phyloP scores from a whole-genome alignment of 2,888 invertebrate genomes.

The Ormia ochracea region DNA sequence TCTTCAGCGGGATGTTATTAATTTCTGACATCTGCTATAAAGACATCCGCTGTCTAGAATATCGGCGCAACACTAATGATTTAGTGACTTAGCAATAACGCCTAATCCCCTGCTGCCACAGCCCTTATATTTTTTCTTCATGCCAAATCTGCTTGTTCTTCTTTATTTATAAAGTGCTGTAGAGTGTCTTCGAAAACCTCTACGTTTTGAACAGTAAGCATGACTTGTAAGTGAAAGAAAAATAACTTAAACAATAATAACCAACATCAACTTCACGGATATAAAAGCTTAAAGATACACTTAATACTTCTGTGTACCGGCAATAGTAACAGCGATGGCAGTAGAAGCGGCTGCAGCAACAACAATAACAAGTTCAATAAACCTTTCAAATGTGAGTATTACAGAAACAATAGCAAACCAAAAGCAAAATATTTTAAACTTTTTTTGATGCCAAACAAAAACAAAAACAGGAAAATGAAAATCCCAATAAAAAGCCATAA shows the following conservation, averaged over 20 bases:
- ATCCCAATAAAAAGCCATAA: neutral
- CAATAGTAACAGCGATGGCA: conserved; percentile 18
- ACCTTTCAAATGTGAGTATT: conserved; percentile 24
- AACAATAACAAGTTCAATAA: conserved; percentile 38
- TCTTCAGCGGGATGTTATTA: too few species aligned
- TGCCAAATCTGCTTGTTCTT: neutral
- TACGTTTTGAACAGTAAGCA: conserved; percentile 1
- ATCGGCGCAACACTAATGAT: too few species aligned
- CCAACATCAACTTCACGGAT: conserved; percentile 32
- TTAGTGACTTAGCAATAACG: too few species aligned
- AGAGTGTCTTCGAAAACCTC: neutral
- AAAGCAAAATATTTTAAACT: conserved; percentile 41
- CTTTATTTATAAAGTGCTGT: neutral
- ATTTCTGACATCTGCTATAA: too few species aligned
- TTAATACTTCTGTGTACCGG: neutral
- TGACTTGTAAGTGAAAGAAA: neutral
- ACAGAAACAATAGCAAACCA: conserved; percentile 5
- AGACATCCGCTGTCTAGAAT: too few species aligned
- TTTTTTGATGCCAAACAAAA: conserved; percentile 20
- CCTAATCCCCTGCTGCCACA: too few species aligned
- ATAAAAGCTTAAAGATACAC: conserved; percentile 48
- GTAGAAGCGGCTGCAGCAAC: conserved; percentile 9
- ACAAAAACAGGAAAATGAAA: neutral
- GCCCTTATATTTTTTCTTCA: too few species aligned
- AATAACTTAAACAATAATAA: neutral